These are phyloP conservation scores for Drosophila mojavensis DNA, from an alignment of 1,140 invertebrate species.

Conservation along the genomic window DNA sequence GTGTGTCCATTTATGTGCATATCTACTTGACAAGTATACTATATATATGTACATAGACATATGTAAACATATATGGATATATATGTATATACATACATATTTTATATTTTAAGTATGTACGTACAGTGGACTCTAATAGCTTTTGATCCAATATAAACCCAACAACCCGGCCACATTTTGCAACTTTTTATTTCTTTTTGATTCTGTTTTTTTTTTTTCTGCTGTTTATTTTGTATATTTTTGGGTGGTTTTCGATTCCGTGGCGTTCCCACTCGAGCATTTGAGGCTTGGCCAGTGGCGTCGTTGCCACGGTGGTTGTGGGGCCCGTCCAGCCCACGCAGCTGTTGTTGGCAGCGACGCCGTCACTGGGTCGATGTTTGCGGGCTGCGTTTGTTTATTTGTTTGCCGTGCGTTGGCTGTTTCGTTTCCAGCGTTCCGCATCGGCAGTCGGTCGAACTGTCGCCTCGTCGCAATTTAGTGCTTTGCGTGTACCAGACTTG, in stretches of 20 bases:
- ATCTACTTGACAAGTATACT: neutral
- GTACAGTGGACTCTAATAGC: neutral
- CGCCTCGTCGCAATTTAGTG: conserved; percentile 56
- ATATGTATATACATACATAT: neutral
- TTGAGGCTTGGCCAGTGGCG: conserved; percentile 36
- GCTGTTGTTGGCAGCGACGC: conserved; percentile 11
- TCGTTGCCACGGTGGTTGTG: conserved; percentile 10
- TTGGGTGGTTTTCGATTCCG: conserved; percentile 33
- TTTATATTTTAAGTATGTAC: no score
- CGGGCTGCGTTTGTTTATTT: conserved; percentile 65
- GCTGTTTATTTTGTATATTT: conserved; percentile 11
- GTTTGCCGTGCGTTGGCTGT: conserved; percentile 60
- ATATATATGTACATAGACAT: neutral
- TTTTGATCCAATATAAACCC: conserved; percentile 20
- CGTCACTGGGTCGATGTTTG: conserved; percentile 52
- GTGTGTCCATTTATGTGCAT: neutral
- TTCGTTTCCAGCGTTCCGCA: conserved; percentile 61
- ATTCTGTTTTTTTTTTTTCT: neutral
- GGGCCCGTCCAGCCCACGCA: conserved; percentile 1
- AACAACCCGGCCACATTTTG: conserved; percentile 36
- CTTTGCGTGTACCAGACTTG: conserved; percentile 67
- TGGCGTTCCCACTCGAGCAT: conserved; percentile 15
- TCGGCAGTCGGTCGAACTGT: conserved; percentile 52
- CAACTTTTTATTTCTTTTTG: conserved; percentile 9
- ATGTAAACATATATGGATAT: neutral